Evolutionary conservation across 2,888 invertebrate species (phyloP).

Genomic region (Baronia brevicornis): DNA sequence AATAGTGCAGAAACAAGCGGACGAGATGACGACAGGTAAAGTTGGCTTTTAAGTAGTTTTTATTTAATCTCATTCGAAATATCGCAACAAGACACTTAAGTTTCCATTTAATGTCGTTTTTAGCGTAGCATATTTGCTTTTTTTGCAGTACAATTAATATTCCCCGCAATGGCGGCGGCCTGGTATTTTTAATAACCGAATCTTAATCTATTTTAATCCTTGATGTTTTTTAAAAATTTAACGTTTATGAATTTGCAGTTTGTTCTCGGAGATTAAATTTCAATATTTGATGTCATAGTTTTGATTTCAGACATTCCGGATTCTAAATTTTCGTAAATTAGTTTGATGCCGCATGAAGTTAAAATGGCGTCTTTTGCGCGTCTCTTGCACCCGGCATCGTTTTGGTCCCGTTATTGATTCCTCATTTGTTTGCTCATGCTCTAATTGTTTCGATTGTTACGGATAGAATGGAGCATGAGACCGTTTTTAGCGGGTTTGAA

Average conservation of each 20-base stretch:
- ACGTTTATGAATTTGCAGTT: conserved; percentile 51
- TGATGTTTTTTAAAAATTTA: conserved; percentile 64
- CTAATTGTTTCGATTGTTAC: conserved; percentile 39
- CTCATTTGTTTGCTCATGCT: conserved; percentile 35
- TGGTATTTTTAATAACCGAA: conserved; percentile 55
- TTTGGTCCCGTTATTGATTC: conserved; percentile 56
- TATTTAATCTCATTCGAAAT: neutral
- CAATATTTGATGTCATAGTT: conserved; percentile 53
- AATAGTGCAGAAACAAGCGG: conserved; percentile 84
- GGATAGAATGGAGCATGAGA: conserved; percentile 33
- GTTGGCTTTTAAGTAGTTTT: conserved; percentile 17
- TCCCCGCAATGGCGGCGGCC: conserved; percentile 64
- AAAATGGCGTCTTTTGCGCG: conserved; percentile 74
- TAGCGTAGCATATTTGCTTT: conserved; percentile 35
- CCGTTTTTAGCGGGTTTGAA: conserved; percentile 28
- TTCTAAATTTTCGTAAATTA: conserved; percentile 45
- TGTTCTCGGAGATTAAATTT: conserved; percentile 47
- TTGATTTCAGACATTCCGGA: conserved; percentile 61
- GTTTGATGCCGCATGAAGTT: conserved; percentile 63
- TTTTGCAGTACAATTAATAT: conserved; percentile 33
- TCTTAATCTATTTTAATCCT: conserved; percentile 59
- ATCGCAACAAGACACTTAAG: no score
- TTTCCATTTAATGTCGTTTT: neutral
- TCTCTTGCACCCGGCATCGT: conserved; percentile 61
- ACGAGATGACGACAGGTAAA: conserved; percentile 88